phyloP scores from a whole-genome alignment of 2,888 invertebrate genomes.

The Hypomecis punctinalis region DNA sequence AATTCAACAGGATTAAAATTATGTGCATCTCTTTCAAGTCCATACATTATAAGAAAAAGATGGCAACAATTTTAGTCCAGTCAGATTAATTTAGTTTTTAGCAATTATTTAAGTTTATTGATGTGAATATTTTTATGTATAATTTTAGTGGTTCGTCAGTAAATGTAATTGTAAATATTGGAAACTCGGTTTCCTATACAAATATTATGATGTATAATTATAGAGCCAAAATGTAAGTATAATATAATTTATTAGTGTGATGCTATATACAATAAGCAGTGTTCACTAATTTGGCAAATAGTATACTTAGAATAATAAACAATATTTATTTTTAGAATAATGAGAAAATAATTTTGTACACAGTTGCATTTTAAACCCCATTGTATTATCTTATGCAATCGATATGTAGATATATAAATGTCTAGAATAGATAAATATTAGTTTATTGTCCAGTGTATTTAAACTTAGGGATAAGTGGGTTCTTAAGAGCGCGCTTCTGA shows the following conservation, averaged over 20 bases:
- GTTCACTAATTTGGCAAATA: conserved; percentile 61
- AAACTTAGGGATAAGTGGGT: conserved; percentile 18
- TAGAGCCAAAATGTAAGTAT: conserved; percentile 4
- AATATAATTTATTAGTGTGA: conserved; percentile 29
- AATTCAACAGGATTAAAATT: no score
- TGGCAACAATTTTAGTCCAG: no score
- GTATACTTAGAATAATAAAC: conserved; percentile 50
- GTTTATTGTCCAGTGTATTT: conserved; percentile 42
- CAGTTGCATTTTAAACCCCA: conserved; percentile 65
- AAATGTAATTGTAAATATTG: not conserved
- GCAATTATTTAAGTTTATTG: no score
- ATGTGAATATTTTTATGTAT: no score
- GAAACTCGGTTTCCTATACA: no score
- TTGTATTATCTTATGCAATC: conserved; percentile 40
- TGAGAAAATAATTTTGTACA: conserved; percentile 66
- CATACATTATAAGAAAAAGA: no score
- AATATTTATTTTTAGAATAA: conserved; percentile 31
- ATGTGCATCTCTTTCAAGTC: no score
- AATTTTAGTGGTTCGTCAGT: no score
- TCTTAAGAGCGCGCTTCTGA: not conserved
- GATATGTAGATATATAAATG: conserved; percentile 40
- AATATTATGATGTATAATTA: no score
- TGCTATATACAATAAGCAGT: conserved; percentile 63
- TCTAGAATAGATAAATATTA: conserved; percentile 42
- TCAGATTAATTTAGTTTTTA: no score